Conservation (phyloP, 2,888 invertebrate species). For the Cistogaster globosa region DNA sequence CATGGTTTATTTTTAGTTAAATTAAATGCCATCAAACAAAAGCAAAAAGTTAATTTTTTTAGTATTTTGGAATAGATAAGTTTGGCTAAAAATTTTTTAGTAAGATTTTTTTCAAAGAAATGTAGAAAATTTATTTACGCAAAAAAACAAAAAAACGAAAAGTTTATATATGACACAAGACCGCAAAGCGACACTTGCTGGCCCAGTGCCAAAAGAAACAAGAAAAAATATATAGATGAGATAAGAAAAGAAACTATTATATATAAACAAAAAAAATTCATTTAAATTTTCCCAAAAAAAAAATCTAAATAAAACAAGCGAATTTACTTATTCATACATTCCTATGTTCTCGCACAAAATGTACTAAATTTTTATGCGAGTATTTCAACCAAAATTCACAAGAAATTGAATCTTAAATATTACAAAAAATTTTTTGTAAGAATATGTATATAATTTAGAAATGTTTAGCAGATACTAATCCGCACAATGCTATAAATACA, state of each 20-base stretch:
- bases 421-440: conserved; percentile 1
- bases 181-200: conserved; percentile 72
- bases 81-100: conserved; percentile 23
- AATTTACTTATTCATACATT: neutral
- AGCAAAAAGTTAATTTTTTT: neutral
- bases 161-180: conserved; percentile 57
- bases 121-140: neutral
- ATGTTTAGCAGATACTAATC: neutral
- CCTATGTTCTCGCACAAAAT: neutral
- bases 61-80: conserved; percentile 38
- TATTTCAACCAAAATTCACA: conserved; percentile 12
- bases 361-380: conserved; percentile 6
- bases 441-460: neutral
- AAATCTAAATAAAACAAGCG: conserved; percentile 3
- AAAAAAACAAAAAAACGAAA: conserved; percentile 19
- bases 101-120: conserved; percentile 2
- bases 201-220: conserved; percentile 66
- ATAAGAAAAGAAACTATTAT: conserved; percentile 29
- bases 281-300: neutral
- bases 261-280: neutral
- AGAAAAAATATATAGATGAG: too few relatives aligned
- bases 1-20: conserved; percentile 65
- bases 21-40: conserved; percentile 5
- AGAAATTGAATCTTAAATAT: neutral
- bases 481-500: neutral